A percentile compares a stretch with the other conserved stretches of the same genome.
Evolutionary conservation across 2,113 vertebrate genomes (phyloP).

Genomic region (Plestiodon gilberti): DNA sequence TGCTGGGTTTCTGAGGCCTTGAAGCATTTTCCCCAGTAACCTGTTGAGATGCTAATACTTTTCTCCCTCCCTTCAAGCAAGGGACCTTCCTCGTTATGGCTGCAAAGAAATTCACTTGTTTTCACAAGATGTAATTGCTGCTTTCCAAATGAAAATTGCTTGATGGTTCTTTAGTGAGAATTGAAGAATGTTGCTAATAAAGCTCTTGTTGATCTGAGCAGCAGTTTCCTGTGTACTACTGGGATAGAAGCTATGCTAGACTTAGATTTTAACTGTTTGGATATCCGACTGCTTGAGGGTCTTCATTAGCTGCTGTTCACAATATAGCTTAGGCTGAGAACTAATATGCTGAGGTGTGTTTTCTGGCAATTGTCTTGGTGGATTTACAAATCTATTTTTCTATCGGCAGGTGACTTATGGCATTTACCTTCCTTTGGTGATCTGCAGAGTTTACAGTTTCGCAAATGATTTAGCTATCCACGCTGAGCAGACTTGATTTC

Average conservation of each 20-base stretch:
- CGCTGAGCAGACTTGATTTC: background rate
- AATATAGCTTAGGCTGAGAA: background rate
- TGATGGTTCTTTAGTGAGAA: background rate
- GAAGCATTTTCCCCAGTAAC: slow-evolving; percentile 36
- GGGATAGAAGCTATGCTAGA: background rate
- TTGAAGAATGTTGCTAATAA: fast-evolving
- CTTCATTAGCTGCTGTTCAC: background rate
- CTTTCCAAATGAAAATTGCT: background rate
- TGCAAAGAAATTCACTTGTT: slow-evolving; percentile 21
- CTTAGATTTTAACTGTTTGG: fast-evolving
- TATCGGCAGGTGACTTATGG: background rate
- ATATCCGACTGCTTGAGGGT: background rate
- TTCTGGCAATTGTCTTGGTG: background rate
- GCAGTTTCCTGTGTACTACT: background rate
- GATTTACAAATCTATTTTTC: background rate
- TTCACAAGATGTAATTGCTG: background rate
- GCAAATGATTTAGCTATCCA: background rate
- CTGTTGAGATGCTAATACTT: slow-evolving; percentile 14
- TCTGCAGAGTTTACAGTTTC: background rate
- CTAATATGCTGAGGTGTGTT: background rate
- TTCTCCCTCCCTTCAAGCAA: slow-evolving; percentile 20
- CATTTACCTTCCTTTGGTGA: background rate
- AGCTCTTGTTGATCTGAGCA: background rate
- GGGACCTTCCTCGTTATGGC: slow-evolving; percentile 9
- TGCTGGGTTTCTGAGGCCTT: slow-evolving; percentile 43